Evolutionary conservation across 2,888 invertebrate genomes (phyloP).

Genomic region (Ectobius pallidus): DNA sequence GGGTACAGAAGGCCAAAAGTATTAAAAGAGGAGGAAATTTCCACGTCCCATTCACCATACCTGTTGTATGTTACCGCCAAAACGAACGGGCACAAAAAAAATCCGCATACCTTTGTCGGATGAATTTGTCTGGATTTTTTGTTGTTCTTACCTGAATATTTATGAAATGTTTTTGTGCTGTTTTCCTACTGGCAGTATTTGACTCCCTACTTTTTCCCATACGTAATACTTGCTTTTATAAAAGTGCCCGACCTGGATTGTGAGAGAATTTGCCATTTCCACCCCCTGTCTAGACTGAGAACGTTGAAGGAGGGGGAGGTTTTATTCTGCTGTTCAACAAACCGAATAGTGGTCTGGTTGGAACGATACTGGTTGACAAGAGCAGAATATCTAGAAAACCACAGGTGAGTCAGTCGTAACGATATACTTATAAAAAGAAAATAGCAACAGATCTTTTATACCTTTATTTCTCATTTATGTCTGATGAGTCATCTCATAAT

Average conservation of each 20-base stretch:
- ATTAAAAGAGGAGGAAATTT: background rate
- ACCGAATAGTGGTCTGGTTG: background rate
- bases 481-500: too few relatives aligned
- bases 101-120: background rate
- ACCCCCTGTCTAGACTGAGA: slow-evolving; percentile 4
- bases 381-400: background rate
- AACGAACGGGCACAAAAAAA: background rate
- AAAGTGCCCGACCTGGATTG: background rate
- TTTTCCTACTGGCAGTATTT: too few relatives aligned
- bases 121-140: background rate
- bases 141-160: background rate
- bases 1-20: background rate
- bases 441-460: too few relatives aligned
- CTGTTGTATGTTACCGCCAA: background rate
- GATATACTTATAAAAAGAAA: too few relatives aligned
- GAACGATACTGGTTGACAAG: background rate
- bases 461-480: too few relatives aligned
- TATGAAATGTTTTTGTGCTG: background rate
- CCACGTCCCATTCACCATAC: background rate
- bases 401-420: background rate
- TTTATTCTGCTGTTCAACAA: background rate
- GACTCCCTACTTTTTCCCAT: too few relatives aligned
- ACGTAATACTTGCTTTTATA: background rate
- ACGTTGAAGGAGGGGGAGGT: too few relatives aligned
- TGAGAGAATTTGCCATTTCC: background rate